A percentile compares a stretch with the other conserved stretches of the same genome.
These are phyloP conservation scores for Andrena dorsata DNA, from an alignment of 2,888 invertebrate species.

Conservation along the genomic window DNA sequence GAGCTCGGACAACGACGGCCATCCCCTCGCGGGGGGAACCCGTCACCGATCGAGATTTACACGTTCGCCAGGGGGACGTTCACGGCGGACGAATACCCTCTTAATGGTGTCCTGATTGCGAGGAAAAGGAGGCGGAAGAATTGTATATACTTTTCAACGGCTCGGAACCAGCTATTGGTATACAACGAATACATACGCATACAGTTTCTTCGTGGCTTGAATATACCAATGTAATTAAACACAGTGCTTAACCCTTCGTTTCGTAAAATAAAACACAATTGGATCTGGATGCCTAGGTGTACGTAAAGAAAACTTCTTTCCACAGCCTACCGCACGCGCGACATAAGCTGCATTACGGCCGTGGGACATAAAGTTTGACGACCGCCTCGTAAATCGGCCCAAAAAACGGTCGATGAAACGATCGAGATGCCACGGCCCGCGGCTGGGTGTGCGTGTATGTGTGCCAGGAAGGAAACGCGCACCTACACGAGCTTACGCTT, in stretches of 20 bases:
- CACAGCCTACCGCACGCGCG: background rate
- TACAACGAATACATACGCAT: no score
- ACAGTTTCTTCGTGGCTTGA: background rate
- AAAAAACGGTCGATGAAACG: slow-evolving; percentile 53
- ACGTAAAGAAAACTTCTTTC: background rate
- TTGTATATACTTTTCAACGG: background rate
- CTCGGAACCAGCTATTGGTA: background rate
- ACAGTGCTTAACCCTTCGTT: background rate
- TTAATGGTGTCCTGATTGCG: slow-evolving; percentile 12
- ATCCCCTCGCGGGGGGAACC: background rate
- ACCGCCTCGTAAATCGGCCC: slow-evolving; percentile 49
- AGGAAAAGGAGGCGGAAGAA: background rate
- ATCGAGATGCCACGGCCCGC: slow-evolving; percentile 21
- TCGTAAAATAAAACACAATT: slow-evolving; percentile 6
- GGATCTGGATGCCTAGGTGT: background rate
- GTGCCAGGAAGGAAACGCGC: slow-evolving; percentile 2
- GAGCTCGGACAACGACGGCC: background rate
- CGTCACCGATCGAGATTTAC: slow-evolving; percentile 11
- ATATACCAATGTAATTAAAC: background rate
- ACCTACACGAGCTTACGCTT: slow-evolving; percentile 20
- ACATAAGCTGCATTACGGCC: slow-evolving; percentile 11
- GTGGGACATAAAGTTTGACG: slow-evolving; percentile 46
- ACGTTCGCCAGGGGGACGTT: background rate
- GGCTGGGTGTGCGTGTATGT: background rate
- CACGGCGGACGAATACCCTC: background rate